A percentile compares a stretch with the other conserved stretches of the same genome.
Evolutionary conservation across 2,888 invertebrate genomes (phyloP).

Genomic region (Cheilosia vulpina): DNA sequence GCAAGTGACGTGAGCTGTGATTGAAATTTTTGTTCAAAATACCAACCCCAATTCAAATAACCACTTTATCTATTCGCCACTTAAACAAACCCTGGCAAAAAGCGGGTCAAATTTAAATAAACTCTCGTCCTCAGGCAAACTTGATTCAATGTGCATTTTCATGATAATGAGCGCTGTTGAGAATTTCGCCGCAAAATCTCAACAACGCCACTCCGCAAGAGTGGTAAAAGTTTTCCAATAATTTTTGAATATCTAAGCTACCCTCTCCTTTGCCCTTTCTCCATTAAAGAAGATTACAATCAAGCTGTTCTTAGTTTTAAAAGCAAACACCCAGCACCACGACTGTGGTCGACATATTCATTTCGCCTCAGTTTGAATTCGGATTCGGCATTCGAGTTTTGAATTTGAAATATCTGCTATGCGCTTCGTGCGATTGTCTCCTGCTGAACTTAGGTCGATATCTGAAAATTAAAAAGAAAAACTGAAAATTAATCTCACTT

Average conservation of each 20-base stretch:
- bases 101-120: constrained; percentile 6
- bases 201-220: constrained; percentile 19
- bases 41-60: no score
- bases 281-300: constrained; percentile 34
- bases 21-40: no score
- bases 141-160: constrained; percentile 51
- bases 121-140: constrained; percentile 7
- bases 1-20: no score
- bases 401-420: neutral
- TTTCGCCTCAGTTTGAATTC: neutral
- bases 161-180: constrained; percentile 40
- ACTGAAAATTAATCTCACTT: neutral
- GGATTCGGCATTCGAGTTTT: neutral
- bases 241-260: neutral
- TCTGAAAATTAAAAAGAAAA: neutral
- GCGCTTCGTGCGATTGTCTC: neutral
- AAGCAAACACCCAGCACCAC: neutral
- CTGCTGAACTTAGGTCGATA: neutral
- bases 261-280: neutral
- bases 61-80: constrained; percentile 1
- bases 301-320: constrained; percentile 25
- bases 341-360: neutral
- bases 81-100: constrained; percentile 4
- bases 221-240: constrained; percentile 53
- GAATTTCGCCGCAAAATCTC: constrained; percentile 14